Evolutionary conservation across 1,140 invertebrate genomes (phyloP).

Genomic region (Lanistes nyassanus): DNA sequence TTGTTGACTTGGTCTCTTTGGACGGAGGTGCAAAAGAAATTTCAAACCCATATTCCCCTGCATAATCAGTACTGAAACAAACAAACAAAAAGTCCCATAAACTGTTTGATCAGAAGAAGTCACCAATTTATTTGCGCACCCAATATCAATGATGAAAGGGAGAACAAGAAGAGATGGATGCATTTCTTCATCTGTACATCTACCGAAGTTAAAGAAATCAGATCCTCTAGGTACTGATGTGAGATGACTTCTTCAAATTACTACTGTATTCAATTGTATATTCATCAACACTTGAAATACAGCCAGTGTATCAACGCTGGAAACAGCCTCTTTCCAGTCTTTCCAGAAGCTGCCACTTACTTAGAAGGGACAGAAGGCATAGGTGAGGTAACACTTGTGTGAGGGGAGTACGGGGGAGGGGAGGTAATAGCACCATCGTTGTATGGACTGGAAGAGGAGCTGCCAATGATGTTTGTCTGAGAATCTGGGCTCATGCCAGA

Average conservation of each 20-base stretch:
- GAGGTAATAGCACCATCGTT: conserved; percentile 56
- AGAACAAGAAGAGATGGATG: background rate
- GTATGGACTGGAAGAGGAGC: conserved; percentile 58
- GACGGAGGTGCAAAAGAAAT: conserved; percentile 63
- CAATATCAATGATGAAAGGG: background rate
- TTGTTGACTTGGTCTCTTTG: conserved; percentile 67
- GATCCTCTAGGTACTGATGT: background rate
- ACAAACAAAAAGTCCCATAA: conserved; percentile 6
- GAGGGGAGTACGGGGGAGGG: conserved; percentile 58
- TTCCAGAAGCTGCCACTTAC: too few species aligned
- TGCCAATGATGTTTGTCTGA: conserved; percentile 58
- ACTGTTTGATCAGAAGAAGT: background rate
- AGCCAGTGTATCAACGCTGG: too few species aligned
- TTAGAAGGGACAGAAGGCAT: conserved; percentile 59
- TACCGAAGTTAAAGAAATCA: background rate
- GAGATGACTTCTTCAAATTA: background rate
- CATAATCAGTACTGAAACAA: conserved; percentile 61
- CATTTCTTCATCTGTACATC: background rate
- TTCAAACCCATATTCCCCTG: conserved; percentile 63
- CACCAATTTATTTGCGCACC: too few species aligned
- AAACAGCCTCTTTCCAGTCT: too few species aligned
- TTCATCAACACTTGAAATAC: too few species aligned
- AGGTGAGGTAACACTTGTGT: conserved; percentile 51
- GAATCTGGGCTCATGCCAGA: conserved; percentile 59
- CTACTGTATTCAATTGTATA: too few species aligned